Evolutionary conservation across 2,797 vertebrate species (phyloP), one percentile per base, ranked within the genome.

Genomic region (Falco biarmicus): DNA sequence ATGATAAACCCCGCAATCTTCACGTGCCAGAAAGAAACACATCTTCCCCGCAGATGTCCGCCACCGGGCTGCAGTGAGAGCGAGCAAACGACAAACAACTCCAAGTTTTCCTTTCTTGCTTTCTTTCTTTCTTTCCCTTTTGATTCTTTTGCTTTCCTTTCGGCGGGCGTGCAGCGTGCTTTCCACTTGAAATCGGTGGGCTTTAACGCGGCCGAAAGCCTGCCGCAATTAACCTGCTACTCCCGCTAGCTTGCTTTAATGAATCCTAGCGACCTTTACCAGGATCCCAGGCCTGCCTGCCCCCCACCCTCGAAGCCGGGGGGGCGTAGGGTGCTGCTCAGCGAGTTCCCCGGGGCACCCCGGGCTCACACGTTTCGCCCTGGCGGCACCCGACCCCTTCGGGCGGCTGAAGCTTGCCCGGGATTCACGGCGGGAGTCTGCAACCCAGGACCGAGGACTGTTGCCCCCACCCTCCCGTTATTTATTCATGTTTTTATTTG

Each of bases 301-400:
- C 6, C 8, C 61, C n/a, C 11, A 43, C 1, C 2, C 9, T n/a
- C 11, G 7, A 28, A 5, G 6, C 5, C 6, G 2, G 6, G 6
- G 11, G 20, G 37, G 37, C 37, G 37, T 37, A 37, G 37, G 37
- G 37, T 37, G 16, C 13, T 6, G 6, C 22, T 59, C 39, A 37
- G 10, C 2, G 17, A 6, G 5, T 75, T 90, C 68, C 6, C 34
- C 18, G 5, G 31, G 17, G 26, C 50, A 39, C 18, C 21, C 19
- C 3, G 16, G n/a, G 6, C 21, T 3, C 21, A 13, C 26, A 13
- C 8, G 2, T n/a, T 87, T 84, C 48, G 48, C 37, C 6, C 4
- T 31, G 64, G 8, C 0, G 13, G 37, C 21, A 73, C 19, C 21
- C 19, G 12, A 19, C 19, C 29, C 31, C 14, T 65, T 73, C 45